Base-by-base conservation (phyloP, 2,888 invertebrate genomes). In the Pinctada fucata region DNA sequence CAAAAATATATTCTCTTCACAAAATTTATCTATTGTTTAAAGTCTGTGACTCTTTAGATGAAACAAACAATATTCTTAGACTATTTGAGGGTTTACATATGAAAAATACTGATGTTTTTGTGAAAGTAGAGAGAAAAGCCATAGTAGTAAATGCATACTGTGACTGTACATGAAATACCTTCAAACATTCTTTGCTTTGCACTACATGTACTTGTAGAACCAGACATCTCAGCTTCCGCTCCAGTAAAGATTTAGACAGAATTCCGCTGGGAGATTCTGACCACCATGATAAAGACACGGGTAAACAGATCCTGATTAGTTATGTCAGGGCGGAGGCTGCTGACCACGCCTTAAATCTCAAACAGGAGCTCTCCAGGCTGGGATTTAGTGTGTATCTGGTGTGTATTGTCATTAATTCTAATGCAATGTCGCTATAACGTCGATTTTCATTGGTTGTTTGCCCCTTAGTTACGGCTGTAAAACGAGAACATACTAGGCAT, bases 241-340 rank as follows among this genome's bases (percentile, higher is more conserved):
- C 86, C 10, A 83, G 87, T 75, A 89, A 88, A 74, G 89, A 89
- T 78, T 64, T 83, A 4, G 83, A 79, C 6, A 78, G 88, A 16
- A 81, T 79, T 31, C 65, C 79, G 16, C 80, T 80, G 45, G 75
- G 82, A 6, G 84, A 84, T 47, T 64, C 79, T 49, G 78, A 67
- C 13, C 76, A 77, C 13, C 58, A 73, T 51, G 76, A 70, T 48
- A 45, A 52, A 6, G n/a, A 64, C 8, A 67, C 67, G 4, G 66
- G 65, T 48, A 92, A 91, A 80, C 91, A 92, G 78, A 88, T 93
- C 31, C 88, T 93, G 8, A 92, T 93, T 78, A 93, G 92, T 82
- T 93, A 93, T 81, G 92, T 92, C 3, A 83, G 92, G 70, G 91
- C 91, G 5, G 93, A 93, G 82, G 91, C 92, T n/a, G 91, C 91